phyloP scores from a whole-genome alignment of 2,797 vertebrate species.

The Rhinoraja longicauda region DNA sequence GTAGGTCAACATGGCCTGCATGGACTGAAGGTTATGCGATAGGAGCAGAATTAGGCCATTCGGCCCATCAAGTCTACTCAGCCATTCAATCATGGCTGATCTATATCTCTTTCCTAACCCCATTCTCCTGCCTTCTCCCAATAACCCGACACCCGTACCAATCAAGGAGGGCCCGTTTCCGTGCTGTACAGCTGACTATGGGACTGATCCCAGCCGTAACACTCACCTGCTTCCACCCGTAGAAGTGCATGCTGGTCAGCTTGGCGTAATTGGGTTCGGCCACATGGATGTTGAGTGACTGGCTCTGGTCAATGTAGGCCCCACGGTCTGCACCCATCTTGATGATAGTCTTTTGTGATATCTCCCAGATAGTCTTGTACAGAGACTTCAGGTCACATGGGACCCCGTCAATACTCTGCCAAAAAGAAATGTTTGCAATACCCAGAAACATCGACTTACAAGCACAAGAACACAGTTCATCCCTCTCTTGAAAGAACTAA shows the following conservation, averaged over 20 bases:
- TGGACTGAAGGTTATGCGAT: too few relatives aligned
- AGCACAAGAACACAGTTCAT: background rate
- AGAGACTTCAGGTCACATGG: slow-evolving; percentile 83
- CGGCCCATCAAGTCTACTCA: too few relatives aligned
- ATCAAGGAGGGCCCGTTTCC: too few relatives aligned
- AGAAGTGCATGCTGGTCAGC: slow-evolving; percentile 98
- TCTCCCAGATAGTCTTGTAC: slow-evolving; percentile 97
- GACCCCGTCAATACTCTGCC: slow-evolving; percentile 73
- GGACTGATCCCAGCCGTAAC: background rate
- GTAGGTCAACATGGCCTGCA: too few relatives aligned
- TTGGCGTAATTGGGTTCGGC: slow-evolving; percentile 97
- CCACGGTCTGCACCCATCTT: slow-evolving; percentile 94
- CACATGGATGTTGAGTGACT: slow-evolving; percentile 95
- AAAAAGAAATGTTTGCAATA: background rate
- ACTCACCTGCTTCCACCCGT: slow-evolving; percentile 85
- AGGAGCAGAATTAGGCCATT: too few relatives aligned
- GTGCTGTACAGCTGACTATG: background rate
- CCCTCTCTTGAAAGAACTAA: background rate
- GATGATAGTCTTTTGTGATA: slow-evolving; percentile 87
- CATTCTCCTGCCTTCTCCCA: too few relatives aligned
- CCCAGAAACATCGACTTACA: background rate
- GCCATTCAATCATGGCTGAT: too few relatives aligned
- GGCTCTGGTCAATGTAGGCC: slow-evolving; percentile 94
- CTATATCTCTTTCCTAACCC: too few relatives aligned
- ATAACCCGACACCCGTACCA: too few relatives aligned